phyloP scores from a whole-genome alignment of 2,797 vertebrate species.

The Macropus fuliginosus region DNA sequence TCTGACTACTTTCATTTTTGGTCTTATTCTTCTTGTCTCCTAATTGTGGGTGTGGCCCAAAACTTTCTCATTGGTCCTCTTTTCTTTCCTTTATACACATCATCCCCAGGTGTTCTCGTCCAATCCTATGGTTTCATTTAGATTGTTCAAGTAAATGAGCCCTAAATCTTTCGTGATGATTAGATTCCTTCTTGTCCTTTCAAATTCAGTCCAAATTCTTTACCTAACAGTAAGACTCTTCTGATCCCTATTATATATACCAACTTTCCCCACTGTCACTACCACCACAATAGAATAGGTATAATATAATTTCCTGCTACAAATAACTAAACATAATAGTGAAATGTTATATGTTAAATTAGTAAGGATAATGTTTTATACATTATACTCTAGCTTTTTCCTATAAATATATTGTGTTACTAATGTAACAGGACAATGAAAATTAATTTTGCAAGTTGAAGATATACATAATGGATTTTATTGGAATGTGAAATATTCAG shows the following conservation, averaged over 20 bases:
- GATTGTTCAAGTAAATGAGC: not conserved
- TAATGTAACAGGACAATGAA: slow-evolving; percentile 44
- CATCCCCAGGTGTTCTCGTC: not conserved
- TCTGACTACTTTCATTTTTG: not conserved
- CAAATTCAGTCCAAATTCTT: not conserved
- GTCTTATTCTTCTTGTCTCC: not conserved
- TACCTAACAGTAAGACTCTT: not conserved
- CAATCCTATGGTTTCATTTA: not conserved
- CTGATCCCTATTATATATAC: not conserved
- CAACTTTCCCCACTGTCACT: not conserved
- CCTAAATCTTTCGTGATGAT: not conserved
- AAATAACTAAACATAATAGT: not conserved
- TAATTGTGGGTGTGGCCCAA: not conserved
- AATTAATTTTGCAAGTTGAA: slow-evolving; percentile 71
- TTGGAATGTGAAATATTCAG: slow-evolving; percentile 69
- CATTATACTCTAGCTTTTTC: slow-evolving; percentile 53
- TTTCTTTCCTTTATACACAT: not conserved
- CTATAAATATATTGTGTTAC: slow-evolving; percentile 57
- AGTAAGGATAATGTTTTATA: slow-evolving; percentile 67
- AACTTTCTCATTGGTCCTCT: not conserved
- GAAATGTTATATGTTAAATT: slow-evolving; percentile 62
- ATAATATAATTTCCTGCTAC: not conserved
- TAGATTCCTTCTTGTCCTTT: not conserved
- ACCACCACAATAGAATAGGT: not conserved
- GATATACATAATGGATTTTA: slow-evolving; percentile 57